These are phyloP conservation scores for Hemibagrus wyckioides DNA, from an alignment of 2,113 vertebrate species.

Conservation along the genomic window DNA sequence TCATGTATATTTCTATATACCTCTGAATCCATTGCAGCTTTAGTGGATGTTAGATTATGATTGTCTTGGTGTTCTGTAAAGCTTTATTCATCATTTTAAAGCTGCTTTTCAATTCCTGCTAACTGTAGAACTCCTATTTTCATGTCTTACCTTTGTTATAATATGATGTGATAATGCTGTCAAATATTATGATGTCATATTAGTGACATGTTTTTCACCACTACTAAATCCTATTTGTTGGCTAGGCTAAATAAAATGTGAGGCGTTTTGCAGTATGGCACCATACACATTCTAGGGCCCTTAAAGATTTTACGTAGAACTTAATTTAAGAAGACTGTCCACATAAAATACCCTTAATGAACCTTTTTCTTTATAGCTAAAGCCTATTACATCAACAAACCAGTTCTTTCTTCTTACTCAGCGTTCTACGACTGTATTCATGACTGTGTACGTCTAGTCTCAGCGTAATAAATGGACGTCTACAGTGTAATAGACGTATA, in stretches of 20 bases:
- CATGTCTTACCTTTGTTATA: too few relatives aligned
- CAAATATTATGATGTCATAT: not conserved
- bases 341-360: not conserved
- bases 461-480: not conserved
- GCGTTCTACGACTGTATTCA: not conserved
- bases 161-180: not conserved
- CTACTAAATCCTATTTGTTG: not conserved
- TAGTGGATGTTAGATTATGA: not conserved
- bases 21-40: not conserved
- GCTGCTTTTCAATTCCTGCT: not conserved
- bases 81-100: not conserved
- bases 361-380: not conserved
- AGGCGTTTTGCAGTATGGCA: not conserved
- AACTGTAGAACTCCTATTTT: not conserved
- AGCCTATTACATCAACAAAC: not conserved
- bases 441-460: not conserved
- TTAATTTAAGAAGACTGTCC: not conserved
- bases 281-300: too few relatives aligned
- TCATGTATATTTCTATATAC: too few relatives aligned
- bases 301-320: not conserved
- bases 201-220: not conserved
- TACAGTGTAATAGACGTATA: too few relatives aligned
- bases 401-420: not conserved
- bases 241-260: not conserved
- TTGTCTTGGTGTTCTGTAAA: not conserved